Percentiles rank a stretch among this genome's conserved stretches.
Conservation (phyloP, 2,888 invertebrate species). For the Bellardia pandia region DNA sequence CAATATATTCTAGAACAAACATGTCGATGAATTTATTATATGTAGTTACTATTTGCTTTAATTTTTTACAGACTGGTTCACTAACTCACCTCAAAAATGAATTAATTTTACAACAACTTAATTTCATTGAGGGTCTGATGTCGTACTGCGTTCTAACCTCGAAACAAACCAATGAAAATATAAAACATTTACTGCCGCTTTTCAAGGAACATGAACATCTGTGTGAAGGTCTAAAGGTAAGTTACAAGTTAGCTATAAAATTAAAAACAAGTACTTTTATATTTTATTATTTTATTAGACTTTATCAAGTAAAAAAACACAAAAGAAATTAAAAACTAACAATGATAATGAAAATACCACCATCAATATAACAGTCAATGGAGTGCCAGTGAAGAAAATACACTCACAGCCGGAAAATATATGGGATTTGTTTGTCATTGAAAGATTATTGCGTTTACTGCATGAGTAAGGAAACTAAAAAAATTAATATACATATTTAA, state of each 20-base stretch:
- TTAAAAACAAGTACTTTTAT: background rate
- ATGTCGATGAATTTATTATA: no score
- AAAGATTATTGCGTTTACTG: slow-evolving; percentile 79
- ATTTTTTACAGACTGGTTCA: slow-evolving; percentile 83
- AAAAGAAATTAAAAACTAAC: slow-evolving; percentile 75
- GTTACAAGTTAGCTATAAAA: background rate
- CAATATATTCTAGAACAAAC: no score
- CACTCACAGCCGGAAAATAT: slow-evolving; percentile 80
- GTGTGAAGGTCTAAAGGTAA: slow-evolving; percentile 77
- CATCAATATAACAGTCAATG: slow-evolving; percentile 79
- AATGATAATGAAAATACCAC: slow-evolving; percentile 73
- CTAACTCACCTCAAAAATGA: slow-evolving; percentile 86
- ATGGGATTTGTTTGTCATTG: slow-evolving; percentile 81
- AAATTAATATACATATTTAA: no score
- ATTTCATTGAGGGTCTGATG: slow-evolving; percentile 87
- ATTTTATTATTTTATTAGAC: slow-evolving; percentile 11
- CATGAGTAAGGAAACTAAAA: slow-evolving; percentile 78
- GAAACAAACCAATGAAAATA: slow-evolving; percentile 82
- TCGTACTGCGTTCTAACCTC: slow-evolving; percentile 86
- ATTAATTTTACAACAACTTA: slow-evolving; percentile 86
- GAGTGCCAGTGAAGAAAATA: slow-evolving; percentile 78
- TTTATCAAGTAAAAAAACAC: slow-evolving; percentile 75
- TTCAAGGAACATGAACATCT: slow-evolving; percentile 85
- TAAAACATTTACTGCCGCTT: slow-evolving; percentile 85
- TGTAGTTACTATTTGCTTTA: slow-evolving; percentile 77